These are phyloP conservation scores for Pteronura brasiliensis DNA, from an alignment of 2,113 vertebrate genomes.

Conservation along the genomic window DNA sequence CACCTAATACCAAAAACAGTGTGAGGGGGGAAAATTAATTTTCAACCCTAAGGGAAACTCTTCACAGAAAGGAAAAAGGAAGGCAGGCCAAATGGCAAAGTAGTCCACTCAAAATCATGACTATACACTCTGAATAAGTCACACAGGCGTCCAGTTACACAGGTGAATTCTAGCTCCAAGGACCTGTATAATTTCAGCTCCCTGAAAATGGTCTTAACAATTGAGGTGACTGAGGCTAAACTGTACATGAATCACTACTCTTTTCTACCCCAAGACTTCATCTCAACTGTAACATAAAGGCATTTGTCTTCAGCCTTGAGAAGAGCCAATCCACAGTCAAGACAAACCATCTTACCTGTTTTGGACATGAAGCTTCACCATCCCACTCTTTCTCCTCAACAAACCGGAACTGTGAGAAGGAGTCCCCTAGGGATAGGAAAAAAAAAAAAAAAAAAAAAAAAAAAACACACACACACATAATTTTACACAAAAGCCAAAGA, in stretches of 20 bases:
- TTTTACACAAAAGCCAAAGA: neutral
- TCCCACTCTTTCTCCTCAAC: slow-evolving; percentile 96
- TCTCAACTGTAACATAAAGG: neutral
- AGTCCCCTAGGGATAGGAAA: slow-evolving; percentile 87
- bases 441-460: neutral
- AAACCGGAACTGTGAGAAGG: slow-evolving; percentile 94
- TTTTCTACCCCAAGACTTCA: neutral
- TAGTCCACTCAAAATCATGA: neutral
- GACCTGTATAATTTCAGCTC: neutral
- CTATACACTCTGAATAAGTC: neutral
- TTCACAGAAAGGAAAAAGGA: neutral
- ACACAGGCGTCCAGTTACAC: neutral
- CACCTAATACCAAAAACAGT: neutral
- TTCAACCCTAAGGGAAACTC: neutral
- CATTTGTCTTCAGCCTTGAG: neutral
- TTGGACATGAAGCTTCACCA: slow-evolving; percentile 81
- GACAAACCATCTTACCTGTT: slow-evolving; percentile 84
- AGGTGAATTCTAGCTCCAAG: neutral
- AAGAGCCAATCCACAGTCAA: neutral
- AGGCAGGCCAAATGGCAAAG: neutral
- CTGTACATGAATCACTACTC: neutral
- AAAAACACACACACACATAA: no score
- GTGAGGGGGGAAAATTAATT: neutral
- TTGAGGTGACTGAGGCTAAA: neutral
- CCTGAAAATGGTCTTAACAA: neutral